Conservation (phyloP, 2,797 vertebrate genomes). For the Anolis apletophallus region DNA sequence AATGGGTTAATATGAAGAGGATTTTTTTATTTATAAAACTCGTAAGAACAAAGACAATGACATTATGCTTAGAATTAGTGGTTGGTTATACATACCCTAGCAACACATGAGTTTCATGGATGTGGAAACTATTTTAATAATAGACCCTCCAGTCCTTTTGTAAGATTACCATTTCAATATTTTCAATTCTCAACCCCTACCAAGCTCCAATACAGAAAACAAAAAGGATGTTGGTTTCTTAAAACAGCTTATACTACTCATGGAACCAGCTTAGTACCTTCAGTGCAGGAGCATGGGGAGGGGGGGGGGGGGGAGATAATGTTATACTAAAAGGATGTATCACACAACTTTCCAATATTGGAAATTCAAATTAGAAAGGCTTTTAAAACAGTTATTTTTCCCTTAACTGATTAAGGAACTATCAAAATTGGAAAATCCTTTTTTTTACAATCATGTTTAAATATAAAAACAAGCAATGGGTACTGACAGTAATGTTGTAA, state of each 20-base stretch:
- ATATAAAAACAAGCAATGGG: conserved; percentile 49
- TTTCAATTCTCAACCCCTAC: neutral
- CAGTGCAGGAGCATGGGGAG: neutral
- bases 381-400: neutral
- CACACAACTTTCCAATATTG: neutral
- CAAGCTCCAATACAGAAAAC: conserved; percentile 6
- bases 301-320: neutral
- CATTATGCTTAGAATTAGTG: conserved; percentile 44
- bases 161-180: neutral
- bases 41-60: conserved; percentile 54
- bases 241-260: neutral
- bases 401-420: conserved; percentile 21
- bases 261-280: neutral
- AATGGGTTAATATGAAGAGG: conserved; percentile 53
- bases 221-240: neutral
- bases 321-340: neutral
- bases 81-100: conserved; percentile 24
- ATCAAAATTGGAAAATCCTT: conserved; percentile 8
- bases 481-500: conserved; percentile 56
- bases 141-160: neutral
- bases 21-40: conserved; percentile 59
- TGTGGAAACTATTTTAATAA: conserved; percentile 25
- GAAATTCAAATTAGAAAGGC: conserved; percentile 5
- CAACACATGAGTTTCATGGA: conserved; percentile 30
- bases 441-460: conserved; percentile 48